Evolutionary conservation across 2,888 invertebrate species (phyloP), one percentile per base, ranked within the genome.

Genomic region (Polydrusus pterygomalis): DNA sequence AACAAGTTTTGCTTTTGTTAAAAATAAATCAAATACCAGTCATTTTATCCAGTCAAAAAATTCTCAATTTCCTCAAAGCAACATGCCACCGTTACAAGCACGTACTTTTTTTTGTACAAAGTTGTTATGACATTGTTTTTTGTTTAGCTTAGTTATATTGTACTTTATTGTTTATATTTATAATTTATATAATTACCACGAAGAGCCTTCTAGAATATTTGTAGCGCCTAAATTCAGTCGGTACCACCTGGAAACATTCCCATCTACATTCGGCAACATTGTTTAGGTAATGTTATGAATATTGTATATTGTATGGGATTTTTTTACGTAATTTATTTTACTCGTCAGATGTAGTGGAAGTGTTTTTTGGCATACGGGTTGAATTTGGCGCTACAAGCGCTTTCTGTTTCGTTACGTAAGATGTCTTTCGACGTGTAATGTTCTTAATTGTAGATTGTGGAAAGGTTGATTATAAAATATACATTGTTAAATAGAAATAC

Each of bases 401-500:
- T 86, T 85, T 83, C 85, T 83, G 85, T 86, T 85, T 85, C 83
- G 86, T 87, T 85, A 86, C 86, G 86, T 86, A 85, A 84, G 86
- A 85, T 86, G 84, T 84, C 84, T 84, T 80, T 79, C 84, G 84
- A 86, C 85, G 86, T 87, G 87, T 88, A 88, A 87, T 87, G 87
- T 87, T 88, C 87, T 88, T 88, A 87, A 87, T 87, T 88, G 87
- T 88, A 88, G 88, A 88, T 87, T 88, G 88, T 88, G 88, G 88
- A 88, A 87, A 87, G 88, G 88, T 88, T 88, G 87, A 88, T 88
- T 87, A 88, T 88, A 88, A 88, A 88, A 87, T 88, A 88, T 87
- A 88, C 88, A 88, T 88, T 88, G 88, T 88, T 88, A 88, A 74
- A 88, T 88, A 88, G 88, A 88, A 88, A 88, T 88, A 88, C 87